Base-by-base conservation (phyloP, 2,888 invertebrate species). In the Lasioglossum villosulum region DNA sequence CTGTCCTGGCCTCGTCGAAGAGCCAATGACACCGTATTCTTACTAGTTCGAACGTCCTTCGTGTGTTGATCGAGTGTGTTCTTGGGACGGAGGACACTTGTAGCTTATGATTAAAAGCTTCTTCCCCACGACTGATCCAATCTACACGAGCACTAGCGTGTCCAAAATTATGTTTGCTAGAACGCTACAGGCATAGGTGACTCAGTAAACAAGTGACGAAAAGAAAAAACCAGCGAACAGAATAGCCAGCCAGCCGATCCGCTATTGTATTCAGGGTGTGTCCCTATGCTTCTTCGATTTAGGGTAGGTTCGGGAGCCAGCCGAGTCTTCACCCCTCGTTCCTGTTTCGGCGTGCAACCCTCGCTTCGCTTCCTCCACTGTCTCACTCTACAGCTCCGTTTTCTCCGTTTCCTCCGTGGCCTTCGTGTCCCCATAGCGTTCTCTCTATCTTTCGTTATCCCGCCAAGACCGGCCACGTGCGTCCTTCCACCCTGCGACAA, bases 271-370 rank as follows among this genome's bases (percentile, higher is more conserved):
- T 88, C 91, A 92, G 94, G 94, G 94, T 94, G 94, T 94, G 93
- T 94, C 94, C 73, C 90, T 91, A 89, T 92, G 90, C 92, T 92
- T 92, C 91, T 93, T 93, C 94, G 92, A 93, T 94, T 94, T 94
- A 91, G 93, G 93, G 91, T 92, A 92, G 92, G 91, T 94, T 93
- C 92, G 92, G 92, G 90, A 80, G 85, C 70, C 87, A 81, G 81
- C 83, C 75, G 73, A 80, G 82, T 83, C 77, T 66, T 75, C 77
- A 19, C 68, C 68, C 42, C 59, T 77, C 75, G 39, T 75, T 45
- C 52, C 45, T 68, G 68, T 42, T 45, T 27, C 71, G 45, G 34
- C 76, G 39, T 27, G 14, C 42, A 8, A 37, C 68, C 63, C 52
- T 48, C 63, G 48, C 52, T 42, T 48, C 63, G 48, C 52, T 42